A percentile compares a stretch with the other conserved stretches of the same genome.
Conservation (phyloP, 2,888 invertebrate genomes). For the Synergus japonicus region DNA sequence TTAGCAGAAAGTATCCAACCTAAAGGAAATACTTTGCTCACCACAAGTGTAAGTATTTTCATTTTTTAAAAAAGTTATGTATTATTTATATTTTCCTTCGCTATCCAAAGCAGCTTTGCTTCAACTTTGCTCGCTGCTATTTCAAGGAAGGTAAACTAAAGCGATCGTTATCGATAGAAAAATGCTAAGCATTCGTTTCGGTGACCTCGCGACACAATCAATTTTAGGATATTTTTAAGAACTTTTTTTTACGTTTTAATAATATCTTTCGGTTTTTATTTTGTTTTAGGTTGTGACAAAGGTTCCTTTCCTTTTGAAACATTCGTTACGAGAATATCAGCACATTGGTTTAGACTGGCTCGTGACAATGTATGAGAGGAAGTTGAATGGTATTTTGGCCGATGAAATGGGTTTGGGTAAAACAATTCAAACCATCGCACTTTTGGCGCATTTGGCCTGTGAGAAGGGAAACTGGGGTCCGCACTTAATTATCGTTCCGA, state of each 20-base stretch:
- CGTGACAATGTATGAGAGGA: conserved; percentile 96
- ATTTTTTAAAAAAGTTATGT: conserved; percentile 45
- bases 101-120: conserved; percentile 25
- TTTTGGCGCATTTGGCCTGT: conserved; percentile 95
- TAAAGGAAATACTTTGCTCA: conserved; percentile 97
- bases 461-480: conserved; percentile 98
- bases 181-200: conserved; percentile 49
- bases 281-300: conserved; percentile 88
- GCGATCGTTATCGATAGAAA: conserved; percentile 50
- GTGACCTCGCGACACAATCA: conserved; percentile 54
- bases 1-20: conserved; percentile 98
- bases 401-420: conserved; percentile 99
- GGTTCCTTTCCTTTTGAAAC: conserved; percentile 95
- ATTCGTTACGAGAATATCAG: conserved; percentile 95
- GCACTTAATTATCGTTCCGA: conserved; percentile 98
- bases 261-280: conserved; percentile 49
- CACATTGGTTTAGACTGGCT: conserved; percentile 98
- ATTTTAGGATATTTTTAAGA: not conserved
- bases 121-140: conserved; percentile 64
- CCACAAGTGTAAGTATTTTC: conserved; percentile 85
- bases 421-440: conserved; percentile 97
- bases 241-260: conserved; percentile 39
- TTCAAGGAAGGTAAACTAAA: conserved; percentile 72
- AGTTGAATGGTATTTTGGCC: conserved; percentile 96
- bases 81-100: conserved; percentile 17